A percentile compares a stretch with the other conserved stretches of the same genome.
phyloP scores from a whole-genome alignment of 2,888 invertebrate genomes.

The Spisula solida region DNA sequence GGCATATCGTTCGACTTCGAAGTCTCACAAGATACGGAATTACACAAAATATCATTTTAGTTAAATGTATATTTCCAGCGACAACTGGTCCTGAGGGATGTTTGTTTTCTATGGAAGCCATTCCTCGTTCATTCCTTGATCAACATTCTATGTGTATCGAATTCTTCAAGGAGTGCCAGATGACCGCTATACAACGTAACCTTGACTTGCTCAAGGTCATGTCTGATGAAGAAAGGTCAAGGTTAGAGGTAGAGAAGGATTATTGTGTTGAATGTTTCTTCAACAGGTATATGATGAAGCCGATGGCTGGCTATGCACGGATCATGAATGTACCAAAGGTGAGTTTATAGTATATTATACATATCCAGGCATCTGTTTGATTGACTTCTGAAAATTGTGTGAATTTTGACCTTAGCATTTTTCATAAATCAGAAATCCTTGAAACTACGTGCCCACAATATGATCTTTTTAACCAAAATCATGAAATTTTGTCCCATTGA shows the following conservation, averaged over 20 bases:
- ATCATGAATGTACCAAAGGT: conserved; percentile 65
- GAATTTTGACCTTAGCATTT: too few relatives aligned
- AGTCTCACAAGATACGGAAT: too few relatives aligned
- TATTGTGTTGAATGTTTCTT: conserved; percentile 73
- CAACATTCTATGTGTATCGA: conserved; percentile 76
- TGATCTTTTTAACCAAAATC: too few relatives aligned
- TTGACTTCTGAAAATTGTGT: too few relatives aligned
- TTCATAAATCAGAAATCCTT: too few relatives aligned
- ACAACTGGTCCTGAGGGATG: conserved; percentile 53
- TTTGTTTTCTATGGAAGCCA: conserved; percentile 58
- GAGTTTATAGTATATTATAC: background rate
- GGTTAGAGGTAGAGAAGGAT: conserved; percentile 68
- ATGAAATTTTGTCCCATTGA: too few relatives aligned
- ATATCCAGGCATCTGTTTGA: too few relatives aligned
- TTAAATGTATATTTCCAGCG: too few relatives aligned
- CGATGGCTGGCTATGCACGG: conserved; percentile 59
- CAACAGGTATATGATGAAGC: conserved; percentile 62
- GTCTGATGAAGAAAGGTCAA: conserved; percentile 55
- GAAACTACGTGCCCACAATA: too few relatives aligned
- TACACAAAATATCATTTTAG: too few relatives aligned
- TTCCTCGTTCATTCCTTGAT: conserved; percentile 77
- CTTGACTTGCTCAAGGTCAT: conserved; percentile 73
- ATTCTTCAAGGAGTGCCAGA: conserved; percentile 77
- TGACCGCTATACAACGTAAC: conserved; percentile 78
- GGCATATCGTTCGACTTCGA: too few relatives aligned